phyloP scores from a whole-genome alignment of 2,113 vertebrate species.

The Delphinus delphis region DNA sequence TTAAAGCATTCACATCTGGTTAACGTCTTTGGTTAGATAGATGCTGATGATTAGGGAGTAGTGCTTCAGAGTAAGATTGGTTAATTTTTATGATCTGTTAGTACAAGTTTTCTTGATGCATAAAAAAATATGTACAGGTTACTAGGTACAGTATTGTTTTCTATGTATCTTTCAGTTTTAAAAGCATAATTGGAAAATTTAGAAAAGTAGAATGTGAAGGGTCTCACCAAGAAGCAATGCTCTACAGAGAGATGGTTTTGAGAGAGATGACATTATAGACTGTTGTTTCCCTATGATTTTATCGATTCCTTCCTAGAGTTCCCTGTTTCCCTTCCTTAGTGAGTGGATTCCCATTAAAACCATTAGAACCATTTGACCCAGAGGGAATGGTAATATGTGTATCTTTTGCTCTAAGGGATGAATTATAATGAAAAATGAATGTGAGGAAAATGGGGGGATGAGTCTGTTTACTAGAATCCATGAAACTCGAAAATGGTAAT shows the following conservation, averaged over 20 bases:
- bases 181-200: not conserved
- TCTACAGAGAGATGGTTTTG: not conserved
- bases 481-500: not conserved
- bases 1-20: not conserved
- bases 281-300: not conserved
- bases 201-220: not conserved
- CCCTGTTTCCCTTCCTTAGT: not conserved
- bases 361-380: not conserved
- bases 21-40: not conserved
- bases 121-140: not conserved
- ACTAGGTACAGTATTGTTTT: not conserved
- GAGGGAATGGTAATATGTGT: not conserved
- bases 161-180: not conserved
- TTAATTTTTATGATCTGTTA: not conserved
- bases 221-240: not conserved
- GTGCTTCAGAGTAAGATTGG: not conserved
- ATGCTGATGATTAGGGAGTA: not conserved
- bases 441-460: not conserved
- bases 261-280: not conserved
- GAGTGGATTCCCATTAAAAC: not conserved
- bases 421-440: not conserved
- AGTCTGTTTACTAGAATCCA: not conserved
- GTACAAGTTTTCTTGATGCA: not conserved
- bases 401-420: not conserved
- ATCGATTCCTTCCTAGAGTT: not conserved